Conservation (phyloP, 2,113 vertebrate species). For the Erythrocebus patas region DNA sequence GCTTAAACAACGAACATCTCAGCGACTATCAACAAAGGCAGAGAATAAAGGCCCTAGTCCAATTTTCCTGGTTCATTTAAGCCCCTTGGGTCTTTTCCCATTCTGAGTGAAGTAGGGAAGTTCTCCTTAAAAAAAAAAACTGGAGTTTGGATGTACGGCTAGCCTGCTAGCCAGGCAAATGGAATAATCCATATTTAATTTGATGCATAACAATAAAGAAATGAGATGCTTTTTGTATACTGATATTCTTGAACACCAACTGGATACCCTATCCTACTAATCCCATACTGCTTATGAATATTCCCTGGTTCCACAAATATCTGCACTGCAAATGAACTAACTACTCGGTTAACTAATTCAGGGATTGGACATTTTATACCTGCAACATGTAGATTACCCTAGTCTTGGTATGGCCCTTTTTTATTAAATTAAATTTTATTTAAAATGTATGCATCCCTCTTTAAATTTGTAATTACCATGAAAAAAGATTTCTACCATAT, state of each 20-base stretch:
- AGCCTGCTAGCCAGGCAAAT: not conserved
- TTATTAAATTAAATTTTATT: not conserved
- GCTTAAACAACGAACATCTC: not conserved
- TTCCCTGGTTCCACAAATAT: not conserved
- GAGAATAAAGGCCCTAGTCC: not conserved
- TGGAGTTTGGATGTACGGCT: not conserved
- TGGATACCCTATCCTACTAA: not conserved
- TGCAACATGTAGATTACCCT: not conserved
- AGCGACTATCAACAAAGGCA: not conserved
- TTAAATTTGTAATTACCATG: not conserved
- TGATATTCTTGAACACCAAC: not conserved
- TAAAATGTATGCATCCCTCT: not conserved
- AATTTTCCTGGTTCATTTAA: not conserved
- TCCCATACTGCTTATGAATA: not conserved
- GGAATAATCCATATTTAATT: not conserved
- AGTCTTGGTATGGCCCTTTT: not conserved
- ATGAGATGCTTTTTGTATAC: not conserved
- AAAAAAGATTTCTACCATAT: not conserved
- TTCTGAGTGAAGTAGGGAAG: not conserved
- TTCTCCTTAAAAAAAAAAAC: not conserved
- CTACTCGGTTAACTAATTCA: not conserved
- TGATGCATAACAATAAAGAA: not conserved
- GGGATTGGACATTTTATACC: not conserved
- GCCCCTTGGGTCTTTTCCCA: not conserved
- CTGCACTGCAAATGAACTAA: not conserved